Conservation (phyloP, 2,113 vertebrate genomes). For the Pterocles orientalis region DNA sequence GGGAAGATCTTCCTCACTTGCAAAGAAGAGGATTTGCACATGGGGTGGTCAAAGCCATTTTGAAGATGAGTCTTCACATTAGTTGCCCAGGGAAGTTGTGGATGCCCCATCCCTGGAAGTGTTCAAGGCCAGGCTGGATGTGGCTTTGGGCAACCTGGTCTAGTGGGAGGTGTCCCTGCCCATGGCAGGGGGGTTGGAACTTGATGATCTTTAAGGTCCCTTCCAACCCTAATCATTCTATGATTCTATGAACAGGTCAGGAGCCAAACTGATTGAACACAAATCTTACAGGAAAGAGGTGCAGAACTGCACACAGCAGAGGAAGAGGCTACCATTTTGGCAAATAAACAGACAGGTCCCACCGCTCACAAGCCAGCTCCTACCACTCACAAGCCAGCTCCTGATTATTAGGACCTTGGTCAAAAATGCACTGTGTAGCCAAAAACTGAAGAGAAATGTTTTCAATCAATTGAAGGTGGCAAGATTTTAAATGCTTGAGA, state of each 20-base stretch:
- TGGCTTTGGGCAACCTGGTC: too few species aligned
- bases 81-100: too few species aligned
- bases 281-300: not conserved
- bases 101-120: too few species aligned
- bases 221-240: too few species aligned
- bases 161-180: too few species aligned
- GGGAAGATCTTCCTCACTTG: not conserved
- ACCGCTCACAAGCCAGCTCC: accelerated
- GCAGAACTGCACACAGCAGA: not conserved
- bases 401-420: not conserved
- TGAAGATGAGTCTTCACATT: not conserved
- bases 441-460: not conserved
- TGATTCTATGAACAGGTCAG: not conserved
- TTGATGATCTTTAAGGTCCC: too few species aligned
- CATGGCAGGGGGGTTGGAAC: too few species aligned
- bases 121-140: too few species aligned
- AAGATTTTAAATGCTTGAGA: not conserved
- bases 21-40: not conserved
- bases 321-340: not conserved
- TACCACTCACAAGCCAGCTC: accelerated
- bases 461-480: not conserved
- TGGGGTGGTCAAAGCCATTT: not conserved
- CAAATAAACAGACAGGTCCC: not conserved
- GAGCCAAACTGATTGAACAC: not conserved
- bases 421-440: not conserved